phyloP scores from a whole-genome alignment of 1,140 invertebrate genomes.

The Drosophila orosa region DNA sequence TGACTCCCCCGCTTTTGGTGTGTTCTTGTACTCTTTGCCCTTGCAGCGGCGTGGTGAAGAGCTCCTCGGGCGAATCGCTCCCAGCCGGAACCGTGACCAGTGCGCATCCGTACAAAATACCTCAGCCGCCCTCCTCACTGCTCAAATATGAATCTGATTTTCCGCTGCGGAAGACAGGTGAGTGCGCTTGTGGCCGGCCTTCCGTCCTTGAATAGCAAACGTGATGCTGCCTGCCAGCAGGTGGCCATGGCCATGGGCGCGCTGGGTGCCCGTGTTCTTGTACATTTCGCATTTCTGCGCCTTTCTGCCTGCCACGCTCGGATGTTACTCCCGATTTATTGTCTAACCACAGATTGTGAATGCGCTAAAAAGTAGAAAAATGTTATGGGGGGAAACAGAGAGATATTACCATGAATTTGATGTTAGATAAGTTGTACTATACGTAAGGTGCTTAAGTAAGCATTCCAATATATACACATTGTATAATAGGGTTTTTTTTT shows the following conservation, averaged over 20 bases:
- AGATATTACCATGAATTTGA: neutral
- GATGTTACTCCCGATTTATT: constrained; percentile 3
- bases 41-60: constrained; percentile 86
- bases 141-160: constrained; percentile 93
- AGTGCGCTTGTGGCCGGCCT: constrained; percentile 37
- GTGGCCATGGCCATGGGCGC: neutral
- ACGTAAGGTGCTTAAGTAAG: constrained; percentile 1
- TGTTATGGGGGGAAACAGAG: neutral
- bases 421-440: neutral
- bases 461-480: neutral
- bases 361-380: constrained; percentile 3
- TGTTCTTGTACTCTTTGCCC: constrained; percentile 31
- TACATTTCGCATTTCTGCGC: neutral
- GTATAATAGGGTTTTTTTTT: neutral
- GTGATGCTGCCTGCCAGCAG: constrained; percentile 4
- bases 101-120: constrained; percentile 89
- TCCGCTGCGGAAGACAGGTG: constrained; percentile 97
- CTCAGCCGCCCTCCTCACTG: constrained; percentile 85
- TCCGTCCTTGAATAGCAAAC: constrained; percentile 1
- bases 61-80: constrained; percentile 87
- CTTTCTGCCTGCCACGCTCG: constrained; percentile 4
- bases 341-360: constrained; percentile 17
- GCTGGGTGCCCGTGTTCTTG: neutral
- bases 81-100: constrained; percentile 85
- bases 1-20: too few relatives aligned